Base-by-base conservation (phyloP, 1,140 invertebrate species). In the Pomacea maculata region DNA sequence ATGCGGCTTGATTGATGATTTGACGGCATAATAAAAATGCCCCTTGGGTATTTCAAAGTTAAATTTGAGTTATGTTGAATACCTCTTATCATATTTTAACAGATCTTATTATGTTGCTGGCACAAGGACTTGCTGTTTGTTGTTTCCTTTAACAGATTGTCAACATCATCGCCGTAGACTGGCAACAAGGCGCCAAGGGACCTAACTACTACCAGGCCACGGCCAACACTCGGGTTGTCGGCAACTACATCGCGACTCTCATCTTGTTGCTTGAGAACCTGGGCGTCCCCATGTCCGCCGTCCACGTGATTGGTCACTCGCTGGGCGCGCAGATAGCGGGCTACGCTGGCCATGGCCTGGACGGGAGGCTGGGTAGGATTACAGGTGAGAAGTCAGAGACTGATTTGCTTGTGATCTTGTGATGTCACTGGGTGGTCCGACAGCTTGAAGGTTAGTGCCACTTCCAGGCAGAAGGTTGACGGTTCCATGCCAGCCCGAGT, bases 181-280 rank as follows among this genome's bases (percentile, higher is more conserved):
- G 86, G 86, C 76, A 82, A 19, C 75, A 80, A 15, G 86, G 84
- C 19, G 86, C 86, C 15, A 71, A 54, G 10, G 17, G 29, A 0
- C 80, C 83, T 1, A 96, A 97, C 90, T 80, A 85, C 64, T 54
- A 77, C 45, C 83, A 86, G 57, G 86, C 86, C 9, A 81, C 82
- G 10, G 82, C 86, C 55, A 86, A 86, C 70, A 82, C 82, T 1
- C 71, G 86, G 73, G 55, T 86, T 75, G 86, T 86, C 12, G 86
- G 79, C 17, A 83, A 82, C 14, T 78, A 84, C 29, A 52, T 84
- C 21, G 52, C 83, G 12, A 72, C 84, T 6, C 72, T 85, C 11
- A 81, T 85, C 8, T 52, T 84, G 21, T 65, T 76, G 57, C 61
- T 84, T 64, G 78, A 57, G 5, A 77, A 79, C n/a, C 77, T 75